These are phyloP conservation scores for Volucella zonaria DNA, from an alignment of 2,888 invertebrate genomes.

Conservation along the genomic window DNA sequence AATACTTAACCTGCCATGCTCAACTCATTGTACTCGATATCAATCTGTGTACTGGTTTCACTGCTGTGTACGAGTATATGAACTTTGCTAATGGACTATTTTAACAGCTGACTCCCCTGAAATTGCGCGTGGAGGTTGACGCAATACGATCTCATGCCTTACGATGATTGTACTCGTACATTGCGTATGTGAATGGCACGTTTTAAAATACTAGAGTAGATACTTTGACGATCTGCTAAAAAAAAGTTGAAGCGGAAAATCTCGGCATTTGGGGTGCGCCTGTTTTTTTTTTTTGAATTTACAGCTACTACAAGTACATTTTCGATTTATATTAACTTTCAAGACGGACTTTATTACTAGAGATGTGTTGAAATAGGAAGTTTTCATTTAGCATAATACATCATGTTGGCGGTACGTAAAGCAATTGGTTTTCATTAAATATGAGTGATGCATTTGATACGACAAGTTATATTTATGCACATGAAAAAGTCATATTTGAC, in stretches of 20 bases:
- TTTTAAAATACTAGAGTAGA: slow-evolving; percentile 53
- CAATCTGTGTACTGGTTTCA: slow-evolving; percentile 23
- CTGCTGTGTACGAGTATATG: slow-evolving; percentile 26
- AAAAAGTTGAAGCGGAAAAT: slow-evolving; percentile 31
- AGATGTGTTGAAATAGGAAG: slow-evolving; percentile 46
- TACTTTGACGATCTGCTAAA: slow-evolving; percentile 31
- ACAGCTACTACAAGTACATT: slow-evolving; percentile 18
- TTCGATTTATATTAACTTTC: neutral
- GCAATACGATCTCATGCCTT: slow-evolving; percentile 21
- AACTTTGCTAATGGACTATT: slow-evolving; percentile 5
- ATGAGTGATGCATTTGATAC: neutral
- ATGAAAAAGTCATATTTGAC: no score
- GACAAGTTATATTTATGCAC: no score
- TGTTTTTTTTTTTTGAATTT: slow-evolving; percentile 21
- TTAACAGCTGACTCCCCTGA: slow-evolving; percentile 7
- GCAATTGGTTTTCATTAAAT: slow-evolving; percentile 1
- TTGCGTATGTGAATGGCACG: slow-evolving; percentile 28
- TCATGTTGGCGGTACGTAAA: neutral
- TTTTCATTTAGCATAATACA: slow-evolving; percentile 21
- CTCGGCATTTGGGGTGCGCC: slow-evolving; percentile 16
- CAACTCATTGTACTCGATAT: slow-evolving; percentile 10
- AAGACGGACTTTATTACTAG: slow-evolving; percentile 9
- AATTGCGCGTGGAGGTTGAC: slow-evolving; percentile 43
- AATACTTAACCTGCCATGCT: slow-evolving; percentile 4
- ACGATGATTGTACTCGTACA: slow-evolving; percentile 12